Evolutionary conservation across 2,113 vertebrate species (phyloP).

Genomic region (Amia ocellicauda): DNA sequence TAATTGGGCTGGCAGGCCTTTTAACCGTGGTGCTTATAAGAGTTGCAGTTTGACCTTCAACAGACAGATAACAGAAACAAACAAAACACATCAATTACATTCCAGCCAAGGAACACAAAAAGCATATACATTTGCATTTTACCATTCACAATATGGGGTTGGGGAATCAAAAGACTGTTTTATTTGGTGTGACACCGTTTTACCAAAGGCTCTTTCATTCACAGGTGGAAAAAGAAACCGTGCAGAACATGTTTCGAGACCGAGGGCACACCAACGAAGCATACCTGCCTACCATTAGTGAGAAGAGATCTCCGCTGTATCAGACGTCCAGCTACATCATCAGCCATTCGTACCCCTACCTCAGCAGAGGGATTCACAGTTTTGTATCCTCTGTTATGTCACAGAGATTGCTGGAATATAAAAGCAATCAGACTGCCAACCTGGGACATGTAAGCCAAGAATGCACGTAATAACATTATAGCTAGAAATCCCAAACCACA

Average conservation of each 20-base stretch:
- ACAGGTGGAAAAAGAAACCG: constrained; percentile 42
- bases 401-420: constrained; percentile 33
- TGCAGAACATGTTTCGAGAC: background rate
- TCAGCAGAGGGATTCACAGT: constrained; percentile 47
- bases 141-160: too few relatives aligned
- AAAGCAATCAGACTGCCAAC: constrained; percentile 43
- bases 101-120: too few relatives aligned
- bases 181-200: too few relatives aligned
- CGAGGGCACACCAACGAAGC: constrained; percentile 29
- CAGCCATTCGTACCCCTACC: constrained; percentile 59
- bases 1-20: too few relatives aligned
- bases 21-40: too few relatives aligned
- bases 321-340: constrained; percentile 38
- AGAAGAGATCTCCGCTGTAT: constrained; percentile 30
- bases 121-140: too few relatives aligned
- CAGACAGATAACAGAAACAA: too few relatives aligned
- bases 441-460: background rate
- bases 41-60: too few relatives aligned
- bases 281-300: constrained; percentile 57
- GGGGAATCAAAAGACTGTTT: too few relatives aligned
- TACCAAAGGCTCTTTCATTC: background rate
- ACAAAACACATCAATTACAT: too few relatives aligned
- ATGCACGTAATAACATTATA: background rate
- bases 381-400: constrained; percentile 55
- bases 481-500: background rate